A percentile compares a stretch with the other conserved stretches of the same genome.
Evolutionary conservation across 2,113 vertebrate species (phyloP).

Genomic region (Gila orcuttii): DNA sequence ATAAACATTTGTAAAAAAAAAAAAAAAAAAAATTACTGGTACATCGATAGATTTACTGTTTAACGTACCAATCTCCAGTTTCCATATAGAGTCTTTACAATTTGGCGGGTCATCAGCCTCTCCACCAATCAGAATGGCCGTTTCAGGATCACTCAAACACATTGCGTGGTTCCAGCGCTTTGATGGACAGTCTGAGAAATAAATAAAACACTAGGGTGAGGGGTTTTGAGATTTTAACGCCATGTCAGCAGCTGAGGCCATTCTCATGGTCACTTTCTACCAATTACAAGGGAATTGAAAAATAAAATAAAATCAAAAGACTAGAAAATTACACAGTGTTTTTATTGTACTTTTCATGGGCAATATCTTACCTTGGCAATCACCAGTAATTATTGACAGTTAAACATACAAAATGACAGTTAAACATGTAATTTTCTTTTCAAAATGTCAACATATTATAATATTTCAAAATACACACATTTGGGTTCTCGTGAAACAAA

Average conservation of each 20-base stretch:
- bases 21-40: too few relatives aligned
- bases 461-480: background rate
- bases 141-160: constrained; percentile 83
- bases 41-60: too few relatives aligned
- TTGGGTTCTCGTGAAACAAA: background rate
- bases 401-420: background rate
- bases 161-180: constrained; percentile 83
- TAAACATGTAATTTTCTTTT: background rate
- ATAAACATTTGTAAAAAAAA: background rate
- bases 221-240: too few relatives aligned
- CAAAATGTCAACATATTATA: background rate
- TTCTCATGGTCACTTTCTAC: too few relatives aligned
- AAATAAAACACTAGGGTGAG: background rate
- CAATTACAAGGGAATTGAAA: background rate
- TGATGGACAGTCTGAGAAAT: constrained; percentile 73
- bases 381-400: background rate
- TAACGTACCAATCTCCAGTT: constrained; percentile 79
- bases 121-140: constrained; percentile 85
- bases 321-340: too few relatives aligned
- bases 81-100: constrained; percentile 84
- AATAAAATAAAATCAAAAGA: background rate
- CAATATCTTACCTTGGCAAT: background rate
- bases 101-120: constrained; percentile 72
- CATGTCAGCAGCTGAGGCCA: too few relatives aligned
- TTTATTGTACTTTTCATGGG: background rate